phyloP scores from a whole-genome alignment of 2,113 vertebrate genomes.

The Suncus etruscus region DNA sequence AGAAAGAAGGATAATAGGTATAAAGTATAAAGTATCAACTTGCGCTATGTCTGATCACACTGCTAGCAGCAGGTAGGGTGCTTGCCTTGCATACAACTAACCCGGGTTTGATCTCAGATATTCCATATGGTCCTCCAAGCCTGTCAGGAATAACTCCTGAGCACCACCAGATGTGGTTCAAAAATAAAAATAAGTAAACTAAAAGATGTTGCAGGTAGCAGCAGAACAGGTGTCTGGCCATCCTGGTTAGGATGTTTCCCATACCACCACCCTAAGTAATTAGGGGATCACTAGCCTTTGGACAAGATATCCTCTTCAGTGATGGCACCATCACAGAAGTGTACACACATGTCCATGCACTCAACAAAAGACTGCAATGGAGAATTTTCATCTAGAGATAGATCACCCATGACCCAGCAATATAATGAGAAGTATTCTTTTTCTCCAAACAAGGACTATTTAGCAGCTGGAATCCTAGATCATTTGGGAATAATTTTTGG shows the following conservation, averaged over 20 bases:
- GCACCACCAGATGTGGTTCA: no score
- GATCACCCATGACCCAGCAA: conserved; percentile 1
- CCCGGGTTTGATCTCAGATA: no score
- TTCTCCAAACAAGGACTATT: not conserved
- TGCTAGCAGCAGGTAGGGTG: not conserved
- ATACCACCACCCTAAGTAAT: not conserved
- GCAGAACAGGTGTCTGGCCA: not conserved
- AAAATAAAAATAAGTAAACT: no score
- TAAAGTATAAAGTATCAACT: not conserved
- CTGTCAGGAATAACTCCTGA: no score
- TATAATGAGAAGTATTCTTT: not conserved
- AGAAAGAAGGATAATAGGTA: not conserved
- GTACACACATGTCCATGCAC: not conserved
- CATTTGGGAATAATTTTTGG: not conserved
- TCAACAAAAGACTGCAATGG: not conserved
- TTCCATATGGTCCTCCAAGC: no score
- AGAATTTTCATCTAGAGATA: not conserved
- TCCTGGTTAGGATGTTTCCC: not conserved
- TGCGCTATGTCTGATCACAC: not conserved
- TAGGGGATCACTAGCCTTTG: not conserved
- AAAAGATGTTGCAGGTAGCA: not conserved
- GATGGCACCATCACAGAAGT: not conserved
- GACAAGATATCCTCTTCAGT: not conserved
- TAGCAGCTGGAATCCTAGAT: not conserved
- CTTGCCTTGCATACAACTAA: no score